Evolutionary conservation across 1,140 invertebrate species (phyloP).

Genomic region (Drosophila rufa): DNA sequence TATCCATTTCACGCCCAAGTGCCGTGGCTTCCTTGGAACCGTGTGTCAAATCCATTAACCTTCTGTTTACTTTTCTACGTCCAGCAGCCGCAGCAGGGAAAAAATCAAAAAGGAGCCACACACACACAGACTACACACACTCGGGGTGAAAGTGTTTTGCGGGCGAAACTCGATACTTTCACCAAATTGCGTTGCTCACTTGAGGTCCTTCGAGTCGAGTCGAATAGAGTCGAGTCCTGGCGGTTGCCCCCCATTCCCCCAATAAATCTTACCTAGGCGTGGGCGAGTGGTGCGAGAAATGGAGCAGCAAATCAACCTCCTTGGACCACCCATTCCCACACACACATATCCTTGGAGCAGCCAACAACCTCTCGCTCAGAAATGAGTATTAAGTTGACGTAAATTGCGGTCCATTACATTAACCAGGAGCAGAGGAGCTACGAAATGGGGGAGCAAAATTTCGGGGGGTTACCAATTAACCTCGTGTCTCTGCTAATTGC

Average conservation of each 20-base stretch:
- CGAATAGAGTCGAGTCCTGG: conserved; percentile 37
- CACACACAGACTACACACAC: neutral
- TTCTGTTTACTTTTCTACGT: conserved; percentile 85
- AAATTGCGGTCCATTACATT: conserved; percentile 84
- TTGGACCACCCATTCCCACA: conserved; percentile 33
- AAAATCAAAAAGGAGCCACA: conserved; percentile 47
- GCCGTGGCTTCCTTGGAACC: conserved; percentile 64
- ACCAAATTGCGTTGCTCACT: conserved; percentile 81
- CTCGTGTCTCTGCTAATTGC: conserved; percentile 68
- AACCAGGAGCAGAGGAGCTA: conserved; percentile 46
- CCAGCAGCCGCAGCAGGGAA: conserved; percentile 46
- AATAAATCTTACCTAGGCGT: conserved; percentile 77
- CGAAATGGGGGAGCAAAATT: neutral
- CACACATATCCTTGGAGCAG: conserved; percentile 18
- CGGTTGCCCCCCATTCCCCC: conserved; percentile 21
- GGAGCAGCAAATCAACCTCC: conserved; percentile 67
- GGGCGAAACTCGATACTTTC: conserved; percentile 82
- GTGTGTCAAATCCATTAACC: conserved; percentile 85
- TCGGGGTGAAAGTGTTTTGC: conserved; percentile 43
- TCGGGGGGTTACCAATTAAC: conserved; percentile 60
- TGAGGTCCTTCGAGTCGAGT: conserved; percentile 61
- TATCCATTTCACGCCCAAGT: conserved; percentile 82
- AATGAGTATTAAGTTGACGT: conserved; percentile 84
- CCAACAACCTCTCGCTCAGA: conserved; percentile 30
- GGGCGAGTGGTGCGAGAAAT: conserved; percentile 55